Evolutionary conservation across 1,140 invertebrate species (phyloP).

Genomic region (Zophobas morio): DNA sequence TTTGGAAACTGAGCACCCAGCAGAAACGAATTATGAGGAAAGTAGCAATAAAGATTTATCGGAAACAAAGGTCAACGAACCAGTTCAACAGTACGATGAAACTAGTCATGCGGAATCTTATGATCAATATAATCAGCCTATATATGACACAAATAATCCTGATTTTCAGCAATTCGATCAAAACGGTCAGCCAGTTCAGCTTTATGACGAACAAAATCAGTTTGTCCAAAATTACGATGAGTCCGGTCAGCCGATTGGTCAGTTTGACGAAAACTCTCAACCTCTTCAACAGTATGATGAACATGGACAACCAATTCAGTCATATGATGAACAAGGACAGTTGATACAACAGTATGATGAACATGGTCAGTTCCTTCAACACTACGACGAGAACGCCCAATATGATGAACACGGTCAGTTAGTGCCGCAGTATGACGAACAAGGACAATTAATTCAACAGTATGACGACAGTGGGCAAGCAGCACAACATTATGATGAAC

Average conservation of each 20-base stretch:
- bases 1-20: background rate
- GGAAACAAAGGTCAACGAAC: background rate
- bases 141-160: slow-evolving; percentile 46
- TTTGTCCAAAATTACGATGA: slow-evolving; percentile 58
- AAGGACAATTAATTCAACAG: slow-evolving; percentile 26
- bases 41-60: background rate
- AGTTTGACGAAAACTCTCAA: slow-evolving; percentile 38
- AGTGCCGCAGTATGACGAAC: slow-evolving; percentile 35
- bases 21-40: background rate
- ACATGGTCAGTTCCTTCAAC: slow-evolving; percentile 17
- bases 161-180: slow-evolving; percentile 53
- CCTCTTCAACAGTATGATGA: slow-evolving; percentile 50
- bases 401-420: slow-evolving; percentile 43
- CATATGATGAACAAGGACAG: slow-evolving; percentile 41
- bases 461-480: slow-evolving; percentile 38
- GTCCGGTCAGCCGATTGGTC: slow-evolving; percentile 51
- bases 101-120: slow-evolving; percentile 23
- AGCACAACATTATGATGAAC: slow-evolving; percentile 20
- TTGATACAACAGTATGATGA: slow-evolving; percentile 39
- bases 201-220: slow-evolving; percentile 58
- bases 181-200: slow-evolving; percentile 52
- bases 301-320: slow-evolving; percentile 44
- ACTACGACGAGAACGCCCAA: slow-evolving; percentile 45
- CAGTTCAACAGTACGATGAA: slow-evolving; percentile 42
- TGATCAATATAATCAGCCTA: slow-evolving; percentile 45